phyloP scores from a whole-genome alignment of 92 coral and sea anemone genomes.

The Epizoanthus illoricatus region DNA sequence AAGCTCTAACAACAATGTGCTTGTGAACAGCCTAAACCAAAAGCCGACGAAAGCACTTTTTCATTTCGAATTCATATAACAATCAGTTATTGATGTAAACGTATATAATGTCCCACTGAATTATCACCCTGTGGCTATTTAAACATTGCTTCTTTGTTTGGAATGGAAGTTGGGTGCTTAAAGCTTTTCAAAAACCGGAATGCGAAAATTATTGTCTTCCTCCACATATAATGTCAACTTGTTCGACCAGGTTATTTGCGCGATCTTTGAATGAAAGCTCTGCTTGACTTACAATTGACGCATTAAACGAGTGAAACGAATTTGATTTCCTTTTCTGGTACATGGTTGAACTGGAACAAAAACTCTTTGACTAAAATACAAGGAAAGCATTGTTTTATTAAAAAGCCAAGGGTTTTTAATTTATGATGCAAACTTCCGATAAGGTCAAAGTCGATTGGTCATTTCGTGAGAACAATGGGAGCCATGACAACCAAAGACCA shows the following conservation, averaged over 20 bases:
- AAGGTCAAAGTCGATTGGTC: slow-evolving; percentile 39
- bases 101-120: neutral
- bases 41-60: neutral
- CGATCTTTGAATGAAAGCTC: neutral
- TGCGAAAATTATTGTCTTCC: neutral
- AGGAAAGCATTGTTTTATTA: slow-evolving; percentile 27
- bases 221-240: neutral
- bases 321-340: neutral
- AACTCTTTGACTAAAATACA: slow-evolving; percentile 23
- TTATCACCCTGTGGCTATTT: neutral
- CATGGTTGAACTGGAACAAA: neutral
- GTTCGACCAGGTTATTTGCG: neutral
- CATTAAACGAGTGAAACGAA: neutral
- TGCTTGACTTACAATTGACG: neutral
- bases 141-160: slow-evolving; percentile 31
- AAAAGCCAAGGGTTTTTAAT: slow-evolving; percentile 31
- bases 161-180: neutral
- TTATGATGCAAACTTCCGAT: slow-evolving; percentile 10
- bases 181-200: neutral
- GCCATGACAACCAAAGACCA: slow-evolving; percentile 68
- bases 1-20: neutral
- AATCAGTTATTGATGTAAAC: slow-evolving; percentile 25
- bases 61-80: slow-evolving; percentile 11
- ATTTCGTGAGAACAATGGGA: slow-evolving; percentile 58
- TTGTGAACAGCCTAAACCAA: neutral